Evolutionary conservation across 2,113 vertebrate species (phyloP).

Genomic region (Shinisaurus crocodilurus): DNA sequence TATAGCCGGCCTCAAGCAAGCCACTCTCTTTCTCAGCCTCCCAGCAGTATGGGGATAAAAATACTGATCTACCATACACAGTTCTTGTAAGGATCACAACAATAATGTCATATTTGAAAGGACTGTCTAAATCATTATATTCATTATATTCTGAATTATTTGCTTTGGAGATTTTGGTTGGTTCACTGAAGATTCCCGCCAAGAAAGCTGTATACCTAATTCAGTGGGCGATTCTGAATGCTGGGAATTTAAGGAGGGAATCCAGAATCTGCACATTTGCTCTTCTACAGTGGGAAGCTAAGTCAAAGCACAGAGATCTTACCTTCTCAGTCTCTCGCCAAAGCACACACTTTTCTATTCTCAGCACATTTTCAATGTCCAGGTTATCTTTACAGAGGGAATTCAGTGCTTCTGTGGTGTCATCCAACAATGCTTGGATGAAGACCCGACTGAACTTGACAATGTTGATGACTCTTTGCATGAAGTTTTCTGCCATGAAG

Average conservation of each 20-base stretch:
- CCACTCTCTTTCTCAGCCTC: not conserved
- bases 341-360: slow-evolving; percentile 68
- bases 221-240: not conserved
- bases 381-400: slow-evolving; percentile 72
- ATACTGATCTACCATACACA: not conserved
- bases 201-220: not conserved
- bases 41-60: not conserved
- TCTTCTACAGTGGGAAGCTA: not conserved
- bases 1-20: not conserved
- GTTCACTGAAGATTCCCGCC: not conserved
- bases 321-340: slow-evolving; percentile 76
- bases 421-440: slow-evolving; percentile 71
- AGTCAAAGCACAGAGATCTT: not conserved
- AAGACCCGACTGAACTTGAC: slow-evolving; percentile 73
- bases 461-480: slow-evolving; percentile 64
- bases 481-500: slow-evolving; percentile 62
- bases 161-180: not conserved
- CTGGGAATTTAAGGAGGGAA: not conserved
- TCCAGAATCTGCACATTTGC: not conserved
- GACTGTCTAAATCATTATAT: not conserved
- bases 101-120: not conserved
- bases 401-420: slow-evolving; percentile 65
- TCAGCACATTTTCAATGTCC: slow-evolving; percentile 75
- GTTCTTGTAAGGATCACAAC: not conserved
- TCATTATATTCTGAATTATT: not conserved